Conservation (phyloP, 1,140 invertebrate species). For the Thalassaphorura encarpata region DNA sequence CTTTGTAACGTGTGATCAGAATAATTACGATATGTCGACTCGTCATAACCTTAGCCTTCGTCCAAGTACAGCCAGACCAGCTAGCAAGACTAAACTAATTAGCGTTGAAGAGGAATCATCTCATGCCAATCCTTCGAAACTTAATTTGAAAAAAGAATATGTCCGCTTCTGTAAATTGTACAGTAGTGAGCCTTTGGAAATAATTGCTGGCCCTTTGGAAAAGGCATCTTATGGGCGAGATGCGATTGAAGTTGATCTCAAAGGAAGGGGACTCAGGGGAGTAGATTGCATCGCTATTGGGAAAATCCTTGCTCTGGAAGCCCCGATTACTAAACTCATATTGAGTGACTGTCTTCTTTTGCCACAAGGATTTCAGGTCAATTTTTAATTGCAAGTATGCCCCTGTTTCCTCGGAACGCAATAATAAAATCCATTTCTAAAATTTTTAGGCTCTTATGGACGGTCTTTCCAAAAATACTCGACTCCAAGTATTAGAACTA, state of each 20-base stretch:
- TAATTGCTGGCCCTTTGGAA: slow-evolving; percentile 25
- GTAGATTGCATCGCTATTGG: slow-evolving; percentile 32
- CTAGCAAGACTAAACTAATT: too few relatives aligned
- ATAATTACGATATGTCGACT: too few relatives aligned
- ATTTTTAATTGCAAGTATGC: not conserved
- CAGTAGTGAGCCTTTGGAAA: slow-evolving; percentile 27
- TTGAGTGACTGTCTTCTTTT: slow-evolving; percentile 30
- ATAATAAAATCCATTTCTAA: not conserved
- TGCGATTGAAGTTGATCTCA: slow-evolving; percentile 22
- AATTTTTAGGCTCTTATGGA: slow-evolving; percentile 24
- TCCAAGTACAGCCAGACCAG: too few relatives aligned
- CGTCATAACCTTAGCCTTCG: too few relatives aligned
- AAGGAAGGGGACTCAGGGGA: slow-evolving; percentile 28
- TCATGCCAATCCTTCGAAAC: not conserved
- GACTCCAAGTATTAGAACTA: slow-evolving; percentile 36
- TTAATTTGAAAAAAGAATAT: slow-evolving; percentile 31
- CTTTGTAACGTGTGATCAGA: too few relatives aligned
- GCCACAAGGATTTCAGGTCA: slow-evolving; percentile 30
- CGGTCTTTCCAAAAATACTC: slow-evolving; percentile 36
- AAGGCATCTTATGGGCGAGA: slow-evolving; percentile 23
- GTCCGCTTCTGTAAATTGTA: slow-evolving; percentile 29
- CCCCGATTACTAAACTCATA: slow-evolving; percentile 22
- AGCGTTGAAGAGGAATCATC: too few relatives aligned
- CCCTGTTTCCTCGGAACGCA: not conserved
- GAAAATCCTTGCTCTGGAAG: slow-evolving; percentile 26